Base-by-base conservation (phyloP, 2,888 invertebrate genomes). In the Heliconius ethilla region DNA sequence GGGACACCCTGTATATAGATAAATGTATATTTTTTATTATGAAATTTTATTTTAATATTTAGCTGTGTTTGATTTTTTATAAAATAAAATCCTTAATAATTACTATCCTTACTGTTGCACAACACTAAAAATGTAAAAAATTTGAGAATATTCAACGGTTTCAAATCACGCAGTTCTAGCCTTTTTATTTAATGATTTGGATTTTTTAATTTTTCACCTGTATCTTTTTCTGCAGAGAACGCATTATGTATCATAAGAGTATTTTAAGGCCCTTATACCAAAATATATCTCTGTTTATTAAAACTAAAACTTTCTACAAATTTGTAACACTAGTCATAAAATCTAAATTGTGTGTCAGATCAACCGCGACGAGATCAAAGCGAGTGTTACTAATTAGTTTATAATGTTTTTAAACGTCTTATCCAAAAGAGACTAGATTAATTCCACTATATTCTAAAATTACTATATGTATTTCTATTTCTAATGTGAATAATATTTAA, bases 311-410 rank as follows among this genome's bases (percentile, higher is more conserved):
- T 59, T 59, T n/a, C n/a, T 59, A 59, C 9, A n/a, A 59, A 59
- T 59, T 59, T 59, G 59, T 59, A n/a, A n/a, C 59, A 59, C n/a
- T n/a, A n/a, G 11, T 59, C 59, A 59, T n/a, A n/a, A 59, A n/a
- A 22, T 59, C 59, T 4, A 59, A 59, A 59, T 59, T n/a, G 59
- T 51, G n/a, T 59, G n/a, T 59, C n/a, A 59, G 59, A 59, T 59
- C 59, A 59, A 59, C 59, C 59, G 59, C n/a, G 59, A 59, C n/a
- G 59, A 59, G n/a, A 59, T 59, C n/a, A 51, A 51, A 51, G 45
- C 22, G 9, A 55, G 3, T n/a, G n/a, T 11, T 59, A 59, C 59
- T n/a, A 59, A 59, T 59, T 59, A n/a, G n/a, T 6, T 59, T 59
- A n/a, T n/a, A n/a, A 10, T 10, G n/a, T n/a, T 59, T 59, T 59